A percentile compares a stretch with the other conserved stretches of the same genome.
These are phyloP conservation scores for Pristionchus japonicus DNA, from an alignment of 2,888 invertebrate species.

Conservation along the genomic window DNA sequence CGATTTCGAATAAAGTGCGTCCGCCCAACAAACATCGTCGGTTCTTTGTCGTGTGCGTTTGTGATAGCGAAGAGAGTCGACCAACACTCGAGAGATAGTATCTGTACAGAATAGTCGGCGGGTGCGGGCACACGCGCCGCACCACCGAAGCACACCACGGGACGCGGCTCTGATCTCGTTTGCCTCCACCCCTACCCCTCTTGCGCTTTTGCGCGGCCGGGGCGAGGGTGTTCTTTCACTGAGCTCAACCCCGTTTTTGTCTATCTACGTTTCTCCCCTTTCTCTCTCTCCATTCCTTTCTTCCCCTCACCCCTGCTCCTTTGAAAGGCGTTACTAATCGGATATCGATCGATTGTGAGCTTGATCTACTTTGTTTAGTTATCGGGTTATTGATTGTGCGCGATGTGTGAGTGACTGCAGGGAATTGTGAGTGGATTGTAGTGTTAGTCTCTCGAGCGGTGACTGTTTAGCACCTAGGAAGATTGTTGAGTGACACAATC, in stretches of 20 bases:
- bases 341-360: background rate
- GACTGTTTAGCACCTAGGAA: background rate
- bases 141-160: background rate
- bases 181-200: background rate
- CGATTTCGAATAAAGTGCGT: no score
- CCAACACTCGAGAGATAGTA: background rate
- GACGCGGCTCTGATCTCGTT: slow-evolving; percentile 25
- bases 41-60: no score
- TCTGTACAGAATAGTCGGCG: background rate
- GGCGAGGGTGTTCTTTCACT: slow-evolving; percentile 21
- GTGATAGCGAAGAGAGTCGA: background rate
- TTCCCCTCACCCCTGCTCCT: background rate
- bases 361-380: background rate
- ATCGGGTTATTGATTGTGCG: background rate
- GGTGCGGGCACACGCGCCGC: background rate
- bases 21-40: no score
- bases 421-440: background rate
- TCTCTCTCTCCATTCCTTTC: background rate
- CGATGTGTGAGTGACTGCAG: background rate
- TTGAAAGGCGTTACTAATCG: slow-evolving; percentile 28
- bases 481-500: background rate
- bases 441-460: background rate
- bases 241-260: slow-evolving; percentile 36
- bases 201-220: slow-evolving; percentile 34
- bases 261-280: background rate